Evolutionary conservation across 2,113 vertebrate species (phyloP), one percentile per base, ranked within the genome.

Genomic region (Illadopsis cleaveri): DNA sequence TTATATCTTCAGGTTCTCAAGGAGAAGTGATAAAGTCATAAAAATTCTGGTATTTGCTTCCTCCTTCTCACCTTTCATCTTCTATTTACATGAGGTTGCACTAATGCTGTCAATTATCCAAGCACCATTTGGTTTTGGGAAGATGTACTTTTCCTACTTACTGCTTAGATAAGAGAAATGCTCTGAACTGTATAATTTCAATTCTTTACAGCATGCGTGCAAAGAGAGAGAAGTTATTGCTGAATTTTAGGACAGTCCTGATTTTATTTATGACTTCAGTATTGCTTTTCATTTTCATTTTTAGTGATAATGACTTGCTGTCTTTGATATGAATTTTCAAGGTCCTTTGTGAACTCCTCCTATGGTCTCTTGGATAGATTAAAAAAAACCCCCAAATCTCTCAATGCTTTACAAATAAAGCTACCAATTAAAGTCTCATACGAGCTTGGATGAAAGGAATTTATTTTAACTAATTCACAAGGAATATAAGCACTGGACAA

Each of bases 31-130:
- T 71, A 54, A 90, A 85, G 75, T 45, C n/a, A 88, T 88, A 91
- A 93, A 91, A 91, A 93, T 60, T 86, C 82, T 68, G 54, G 1
- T 73, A 95, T 81, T 94, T 95, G 71, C 90, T 83, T 93, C 68
- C 27, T 85, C 35, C 69, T 91, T 91, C 64, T 92, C 89, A 94
- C 84, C 93, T 93, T 92, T 84, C 68, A 83, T 77, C 71, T 83
- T 50, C 75, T 77, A 70, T 90, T 93, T 88, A 90, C 68, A 83
- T 56, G 76, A 80, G 60, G 64, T 89, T 93, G 71, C 64, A 75
- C 68, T 93, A 94, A 92, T 86, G 90, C 79, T 92, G 93, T 93
- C 90, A 94, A 90, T 95, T 96, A 95, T 89, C 60, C 72, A 88
- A 80, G 87, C 90, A 83, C 33, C 88, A 71, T 53, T 93, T 89